Evolutionary conservation across 2,113 vertebrate genomes (phyloP).

Genomic region (Serilophus lunatus): DNA sequence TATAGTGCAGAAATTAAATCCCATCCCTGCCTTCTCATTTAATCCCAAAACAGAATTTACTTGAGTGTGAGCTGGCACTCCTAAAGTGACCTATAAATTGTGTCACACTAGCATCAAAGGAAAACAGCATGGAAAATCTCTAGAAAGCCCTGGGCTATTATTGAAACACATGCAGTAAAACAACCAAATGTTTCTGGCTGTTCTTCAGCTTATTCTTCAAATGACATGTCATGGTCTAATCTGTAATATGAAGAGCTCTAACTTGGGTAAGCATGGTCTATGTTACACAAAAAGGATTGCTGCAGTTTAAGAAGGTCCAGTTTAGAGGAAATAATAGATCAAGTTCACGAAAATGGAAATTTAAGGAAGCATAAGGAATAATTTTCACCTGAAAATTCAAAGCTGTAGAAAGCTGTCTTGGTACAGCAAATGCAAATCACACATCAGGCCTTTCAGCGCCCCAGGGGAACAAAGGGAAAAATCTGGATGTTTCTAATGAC

Average conservation of each 20-base stretch:
- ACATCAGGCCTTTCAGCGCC: neutral
- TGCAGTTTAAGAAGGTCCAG: neutral
- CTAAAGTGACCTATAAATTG: neutral
- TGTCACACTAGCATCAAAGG: slow-evolving; percentile 12
- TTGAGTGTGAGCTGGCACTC: slow-evolving; percentile 10
- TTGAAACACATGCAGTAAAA: slow-evolving; percentile 29
- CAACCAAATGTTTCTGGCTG: slow-evolving; percentile 3
- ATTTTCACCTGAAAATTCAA: slow-evolving; percentile 53
- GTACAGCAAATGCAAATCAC: slow-evolving; percentile 33
- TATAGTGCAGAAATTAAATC: neutral
- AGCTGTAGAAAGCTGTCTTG: neutral
- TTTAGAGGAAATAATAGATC: neutral
- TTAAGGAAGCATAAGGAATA: slow-evolving; percentile 13
- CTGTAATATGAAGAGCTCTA: neutral
- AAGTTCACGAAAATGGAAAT: neutral
- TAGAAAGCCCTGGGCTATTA: slow-evolving; percentile 1
- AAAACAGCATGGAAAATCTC: slow-evolving; percentile 34
- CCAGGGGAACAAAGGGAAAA: neutral
- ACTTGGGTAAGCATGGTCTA: neutral
- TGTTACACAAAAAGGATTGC: neutral
- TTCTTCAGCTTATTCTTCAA: slow-evolving; percentile 28
- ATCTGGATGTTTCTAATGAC: slow-evolving; percentile 51
- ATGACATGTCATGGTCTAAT: neutral
- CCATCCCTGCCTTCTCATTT: neutral
- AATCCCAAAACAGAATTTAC: neutral